A percentile compares a stretch with the other conserved stretches of the same genome.
Evolutionary conservation across 2,797 vertebrate species (phyloP).

Genomic region (Artibeus jamaicensis): DNA sequence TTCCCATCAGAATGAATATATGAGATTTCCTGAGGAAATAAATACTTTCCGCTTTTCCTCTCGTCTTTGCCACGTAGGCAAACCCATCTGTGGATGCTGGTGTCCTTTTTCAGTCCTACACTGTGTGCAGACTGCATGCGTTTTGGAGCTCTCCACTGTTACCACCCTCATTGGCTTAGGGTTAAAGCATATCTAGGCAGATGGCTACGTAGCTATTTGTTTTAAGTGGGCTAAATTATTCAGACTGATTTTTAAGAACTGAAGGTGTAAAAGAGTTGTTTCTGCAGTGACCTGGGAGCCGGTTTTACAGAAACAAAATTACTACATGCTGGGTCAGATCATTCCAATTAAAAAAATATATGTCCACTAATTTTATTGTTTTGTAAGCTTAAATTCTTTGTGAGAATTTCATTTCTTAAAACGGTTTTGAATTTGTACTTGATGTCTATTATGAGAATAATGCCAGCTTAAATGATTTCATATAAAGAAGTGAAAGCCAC

Average conservation of each 20-base stretch:
- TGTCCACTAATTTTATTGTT: conserved; percentile 62
- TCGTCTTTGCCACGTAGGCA: conserved; percentile 77
- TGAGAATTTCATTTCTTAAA: conserved; percentile 73
- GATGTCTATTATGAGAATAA: conserved; percentile 72
- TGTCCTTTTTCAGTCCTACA: conserved; percentile 76
- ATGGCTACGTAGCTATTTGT: conserved; percentile 68
- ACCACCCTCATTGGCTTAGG: conserved; percentile 69
- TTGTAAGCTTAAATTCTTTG: conserved; percentile 66
- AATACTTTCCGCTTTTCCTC: conserved; percentile 58
- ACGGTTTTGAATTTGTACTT: conserved; percentile 68
- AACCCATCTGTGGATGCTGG: conserved; percentile 67
- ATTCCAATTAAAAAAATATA: conserved; percentile 45
- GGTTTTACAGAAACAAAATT: conserved; percentile 71
- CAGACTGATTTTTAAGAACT: conserved; percentile 65
- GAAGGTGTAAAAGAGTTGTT: conserved; percentile 32
- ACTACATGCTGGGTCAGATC: conserved; percentile 38
- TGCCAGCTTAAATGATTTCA: conserved; percentile 69
- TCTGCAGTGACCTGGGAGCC: conserved; percentile 65
- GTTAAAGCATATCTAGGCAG: conserved; percentile 74
- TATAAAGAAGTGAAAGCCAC: conserved; percentile 76
- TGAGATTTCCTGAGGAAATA: conserved; percentile 58
- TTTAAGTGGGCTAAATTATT: conserved; percentile 71
- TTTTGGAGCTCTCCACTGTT: conserved; percentile 56
- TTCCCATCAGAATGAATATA: conserved; percentile 70
- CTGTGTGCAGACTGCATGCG: conserved; percentile 37